These are phyloP conservation scores for Eremophila alpestris DNA, from an alignment of 2,797 vertebrate species.

Conservation along the genomic window DNA sequence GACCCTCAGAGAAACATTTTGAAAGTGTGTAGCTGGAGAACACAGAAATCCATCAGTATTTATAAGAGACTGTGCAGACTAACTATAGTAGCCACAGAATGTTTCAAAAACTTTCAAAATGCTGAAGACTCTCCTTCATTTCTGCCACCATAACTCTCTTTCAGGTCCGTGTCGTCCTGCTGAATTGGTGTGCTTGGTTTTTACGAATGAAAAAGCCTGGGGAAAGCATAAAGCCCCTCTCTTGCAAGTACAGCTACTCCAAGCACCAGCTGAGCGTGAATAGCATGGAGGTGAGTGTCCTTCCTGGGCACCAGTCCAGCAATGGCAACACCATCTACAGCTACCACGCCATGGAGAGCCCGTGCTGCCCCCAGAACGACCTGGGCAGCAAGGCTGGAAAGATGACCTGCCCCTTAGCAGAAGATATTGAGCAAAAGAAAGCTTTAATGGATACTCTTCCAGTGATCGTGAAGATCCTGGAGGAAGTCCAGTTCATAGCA, in stretches of 20 bases:
- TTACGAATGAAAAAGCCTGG: constrained; percentile 92
- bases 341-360: constrained; percentile 81
- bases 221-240: constrained; percentile 72
- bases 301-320: constrained; percentile 77
- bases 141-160: not conserved
- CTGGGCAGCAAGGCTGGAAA: constrained; percentile 73
- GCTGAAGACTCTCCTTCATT: not conserved
- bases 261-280: constrained; percentile 78
- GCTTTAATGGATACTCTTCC: constrained; percentile 78
- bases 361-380: constrained; percentile 79
- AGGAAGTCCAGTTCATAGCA: constrained; percentile 89
- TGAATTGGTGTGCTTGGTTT: constrained; percentile 94
- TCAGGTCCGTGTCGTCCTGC: constrained; percentile 84
- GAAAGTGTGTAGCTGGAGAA: not conserved
- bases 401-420: constrained; percentile 60
- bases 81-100: not conserved
- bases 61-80: not conserved
- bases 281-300: constrained; percentile 82
- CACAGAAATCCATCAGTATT: not conserved
- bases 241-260: constrained; percentile 63
- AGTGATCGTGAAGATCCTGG: constrained; percentile 84
- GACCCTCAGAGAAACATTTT: not conserved
- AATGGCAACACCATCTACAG: constrained; percentile 84
- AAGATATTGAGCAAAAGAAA: constrained; percentile 77
- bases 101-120: not conserved